Evolutionary conservation across 2,888 invertebrate species (phyloP).

Genomic region (Mythimna pallens): DNA sequence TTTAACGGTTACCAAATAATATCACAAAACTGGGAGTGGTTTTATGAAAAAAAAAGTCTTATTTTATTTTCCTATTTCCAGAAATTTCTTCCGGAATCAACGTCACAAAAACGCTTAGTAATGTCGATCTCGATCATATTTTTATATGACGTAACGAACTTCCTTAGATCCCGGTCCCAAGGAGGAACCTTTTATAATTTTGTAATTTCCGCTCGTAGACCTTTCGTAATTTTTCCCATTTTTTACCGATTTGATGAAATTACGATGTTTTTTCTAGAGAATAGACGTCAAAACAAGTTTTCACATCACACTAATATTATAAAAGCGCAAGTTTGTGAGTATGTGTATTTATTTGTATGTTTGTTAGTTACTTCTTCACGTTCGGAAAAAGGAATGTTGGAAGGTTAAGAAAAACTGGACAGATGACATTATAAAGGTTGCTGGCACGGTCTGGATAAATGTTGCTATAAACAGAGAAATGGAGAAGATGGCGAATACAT

Average conservation of each 20-base stretch:
- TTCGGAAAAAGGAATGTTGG: too few species aligned
- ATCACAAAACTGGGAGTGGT: neutral
- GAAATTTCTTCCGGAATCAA: conserved; percentile 23
- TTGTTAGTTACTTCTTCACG: too few species aligned
- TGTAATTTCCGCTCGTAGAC: conserved; percentile 59
- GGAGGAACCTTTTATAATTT: conserved; percentile 52
- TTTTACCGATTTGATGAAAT: conserved; percentile 54
- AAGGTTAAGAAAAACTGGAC: too few species aligned
- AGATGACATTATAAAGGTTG: too few species aligned
- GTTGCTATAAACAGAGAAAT: too few species aligned
- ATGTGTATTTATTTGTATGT: too few species aligned
- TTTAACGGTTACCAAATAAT: neutral
- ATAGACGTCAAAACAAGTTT: conserved; percentile 20
- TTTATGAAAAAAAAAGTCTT: neutral
- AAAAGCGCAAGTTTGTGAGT: too few species aligned
- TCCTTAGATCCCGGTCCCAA: conserved; percentile 36
- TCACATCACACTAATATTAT: too few species aligned
- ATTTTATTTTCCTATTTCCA: conserved; percentile 18
- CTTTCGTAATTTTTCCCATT: conserved; percentile 50
- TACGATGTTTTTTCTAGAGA: conserved; percentile 38
- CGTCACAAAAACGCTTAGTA: conserved; percentile 47
- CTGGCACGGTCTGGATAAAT: too few species aligned
- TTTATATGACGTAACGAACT: conserved; percentile 56
- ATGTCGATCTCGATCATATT: conserved; percentile 50
- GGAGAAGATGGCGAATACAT: too few species aligned